Base-by-base conservation (phyloP, 2,797 vertebrate genomes). In the Pseudochirops corinnae region DNA sequence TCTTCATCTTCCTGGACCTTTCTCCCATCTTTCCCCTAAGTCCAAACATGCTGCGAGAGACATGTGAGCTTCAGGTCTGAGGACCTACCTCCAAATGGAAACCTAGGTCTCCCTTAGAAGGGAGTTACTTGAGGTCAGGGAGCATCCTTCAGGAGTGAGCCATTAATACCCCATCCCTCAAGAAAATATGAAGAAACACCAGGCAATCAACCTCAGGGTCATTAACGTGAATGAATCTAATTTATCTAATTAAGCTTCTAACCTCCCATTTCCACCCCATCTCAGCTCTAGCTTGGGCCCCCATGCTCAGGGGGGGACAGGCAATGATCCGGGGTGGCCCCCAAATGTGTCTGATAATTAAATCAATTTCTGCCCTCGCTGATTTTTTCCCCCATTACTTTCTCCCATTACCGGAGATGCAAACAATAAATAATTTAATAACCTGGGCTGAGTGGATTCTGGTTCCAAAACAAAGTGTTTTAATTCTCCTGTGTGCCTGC, bases 261-360 rank as follows among this genome's bases (percentile, higher is more conserved):
- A 53, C 39, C 92, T 58, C 94, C 58, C 57, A 55, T 93, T 87
- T 95, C 90, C 94, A 91, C 91, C 93, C 92, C 91, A 33, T 82
- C 62, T 94, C 82, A 55, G 90, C 55, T 24, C 18, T 82, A 82
- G 39, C 67, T 24, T 82, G 67, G 67, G 18, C n/a, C 67, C 67
- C 55, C 14, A 3, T 39, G 93, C 67, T 95, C 62, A 0, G 9
- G 46, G 92, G 57, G 91, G 92, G 11, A 91, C 14, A 91, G 95
- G 57, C 93, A 92, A 16, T 56, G 52, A 90, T 93, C 91, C 60
- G 53, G 91, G 56, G 82, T 62, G 60, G 74, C 93, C 92, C 96
- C 94, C 95, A 93, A 91, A 97, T 94, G 91, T 58, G 58, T 91
- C 96, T 82, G 67, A 92, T 96, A 97, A 98, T 98, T 98, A 97